Evolutionary conservation across 2,888 invertebrate species (phyloP).

Genomic region (Drosophila peninsularis): DNA sequence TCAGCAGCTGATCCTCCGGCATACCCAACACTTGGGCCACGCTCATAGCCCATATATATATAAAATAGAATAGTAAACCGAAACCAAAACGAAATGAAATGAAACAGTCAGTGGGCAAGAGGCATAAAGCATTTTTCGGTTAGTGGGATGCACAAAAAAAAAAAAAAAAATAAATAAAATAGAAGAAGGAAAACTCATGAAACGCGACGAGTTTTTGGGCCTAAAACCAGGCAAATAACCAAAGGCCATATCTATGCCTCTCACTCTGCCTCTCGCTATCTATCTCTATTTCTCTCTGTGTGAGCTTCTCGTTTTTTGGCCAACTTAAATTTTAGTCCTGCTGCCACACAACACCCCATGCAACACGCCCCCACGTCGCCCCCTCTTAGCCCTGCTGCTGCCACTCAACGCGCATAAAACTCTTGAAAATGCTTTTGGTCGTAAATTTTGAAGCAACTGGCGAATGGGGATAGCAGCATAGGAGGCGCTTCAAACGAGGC

Average conservation of each 20-base stretch:
- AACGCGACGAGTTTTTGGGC: constrained; percentile 36
- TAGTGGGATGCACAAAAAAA: background rate
- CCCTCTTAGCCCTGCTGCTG: constrained; percentile 24
- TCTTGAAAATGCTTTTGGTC: constrained; percentile 79
- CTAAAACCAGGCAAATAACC: constrained; percentile 46
- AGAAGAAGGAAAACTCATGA: constrained; percentile 9
- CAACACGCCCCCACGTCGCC: background rate
- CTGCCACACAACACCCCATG: constrained; percentile 17
- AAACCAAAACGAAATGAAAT: constrained; percentile 35
- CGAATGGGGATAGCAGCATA: constrained; percentile 20
- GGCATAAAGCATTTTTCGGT: background rate
- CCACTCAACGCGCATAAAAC: constrained; percentile 73
- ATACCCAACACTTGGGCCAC: background rate
- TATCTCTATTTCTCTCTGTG: constrained; percentile 5
- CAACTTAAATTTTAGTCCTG: constrained; percentile 44
- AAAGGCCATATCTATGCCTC: constrained; percentile 11
- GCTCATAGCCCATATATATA: background rate
- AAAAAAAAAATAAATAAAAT: background rate
- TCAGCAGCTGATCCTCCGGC: background rate
- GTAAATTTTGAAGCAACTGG: constrained; percentile 77
- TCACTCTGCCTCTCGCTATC: constrained; percentile 5
- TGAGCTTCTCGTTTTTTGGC: constrained; percentile 27
- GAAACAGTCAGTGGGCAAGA: constrained; percentile 15
- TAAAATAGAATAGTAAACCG: constrained; percentile 19
- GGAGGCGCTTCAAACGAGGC: constrained; percentile 6